Percentiles rank a stretch among this genome's conserved stretches.
Conservation (phyloP, 2,797 vertebrate genomes). For the Mormyrus proboscirostris region DNA sequence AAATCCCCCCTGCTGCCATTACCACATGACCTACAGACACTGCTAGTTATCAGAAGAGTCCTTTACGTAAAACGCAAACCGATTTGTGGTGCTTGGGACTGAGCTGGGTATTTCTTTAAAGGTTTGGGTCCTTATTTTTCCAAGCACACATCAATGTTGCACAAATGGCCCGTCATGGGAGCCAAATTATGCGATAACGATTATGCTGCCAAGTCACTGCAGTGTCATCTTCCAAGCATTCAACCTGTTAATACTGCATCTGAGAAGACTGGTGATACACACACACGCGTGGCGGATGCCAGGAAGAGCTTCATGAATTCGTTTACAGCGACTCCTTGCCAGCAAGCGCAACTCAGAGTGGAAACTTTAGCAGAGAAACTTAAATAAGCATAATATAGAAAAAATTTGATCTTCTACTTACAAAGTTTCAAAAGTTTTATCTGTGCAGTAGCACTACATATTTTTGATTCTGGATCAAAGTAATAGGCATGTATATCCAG, state of each 20-base stretch:
- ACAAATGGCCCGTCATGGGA: neutral
- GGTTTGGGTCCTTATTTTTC: neutral
- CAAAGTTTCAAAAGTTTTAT: neutral
- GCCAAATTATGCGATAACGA: neutral
- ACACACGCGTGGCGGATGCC: neutral
- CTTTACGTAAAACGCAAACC: neutral
- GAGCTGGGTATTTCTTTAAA: neutral
- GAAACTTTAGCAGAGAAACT: neutral
- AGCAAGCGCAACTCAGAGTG: neutral
- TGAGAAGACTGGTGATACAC: neutral
- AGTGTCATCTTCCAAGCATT: neutral
- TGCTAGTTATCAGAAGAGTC: neutral
- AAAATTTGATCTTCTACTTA: neutral
- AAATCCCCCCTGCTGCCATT: neutral
- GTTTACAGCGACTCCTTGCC: neutral
- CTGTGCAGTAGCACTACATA: neutral
- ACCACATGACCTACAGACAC: neutral
- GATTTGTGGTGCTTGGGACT: neutral
- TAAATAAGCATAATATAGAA: constrained; percentile 2
- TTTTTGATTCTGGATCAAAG: neutral
- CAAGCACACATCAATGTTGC: neutral
- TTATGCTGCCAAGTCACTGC: neutral
- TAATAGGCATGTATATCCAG: neutral
- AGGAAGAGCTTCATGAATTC: neutral
- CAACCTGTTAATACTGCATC: constrained; percentile 1